phyloP scores from a whole-genome alignment of 2,113 vertebrate genomes.

The Peromyscus leucopus region DNA sequence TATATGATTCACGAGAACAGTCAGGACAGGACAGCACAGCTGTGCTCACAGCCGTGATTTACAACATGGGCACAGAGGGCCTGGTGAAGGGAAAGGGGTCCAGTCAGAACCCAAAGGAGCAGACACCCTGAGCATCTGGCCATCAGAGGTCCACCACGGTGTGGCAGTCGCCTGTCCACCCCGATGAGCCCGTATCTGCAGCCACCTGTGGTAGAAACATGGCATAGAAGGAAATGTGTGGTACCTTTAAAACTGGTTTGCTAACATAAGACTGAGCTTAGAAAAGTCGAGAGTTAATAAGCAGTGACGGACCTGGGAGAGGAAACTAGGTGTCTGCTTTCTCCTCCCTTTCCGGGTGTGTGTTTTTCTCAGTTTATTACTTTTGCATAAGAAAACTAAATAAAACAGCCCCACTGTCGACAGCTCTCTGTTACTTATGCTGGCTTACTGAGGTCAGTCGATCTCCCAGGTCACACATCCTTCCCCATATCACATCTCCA shows the following conservation, averaged over 20 bases:
- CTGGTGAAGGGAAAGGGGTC: background rate
- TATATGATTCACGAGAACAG: background rate
- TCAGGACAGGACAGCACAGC: fast-evolving
- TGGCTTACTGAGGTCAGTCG: fast-evolving
- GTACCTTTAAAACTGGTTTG: background rate
- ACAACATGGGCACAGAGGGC: no score
- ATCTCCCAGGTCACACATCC: background rate
- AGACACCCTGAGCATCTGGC: background rate
- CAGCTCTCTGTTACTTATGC: background rate
- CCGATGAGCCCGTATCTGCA: fast-evolving
- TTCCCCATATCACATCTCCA: no score
- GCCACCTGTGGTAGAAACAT: fast-evolving
- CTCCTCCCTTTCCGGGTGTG: background rate
- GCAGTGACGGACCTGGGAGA: fast-evolving
- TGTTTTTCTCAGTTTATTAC: background rate
- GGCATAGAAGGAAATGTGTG: fast-evolving
- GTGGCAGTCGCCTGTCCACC: no score
- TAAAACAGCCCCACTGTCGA: fast-evolving
- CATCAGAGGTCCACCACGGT: no score
- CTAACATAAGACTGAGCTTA: fast-evolving
- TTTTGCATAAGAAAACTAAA: background rate
- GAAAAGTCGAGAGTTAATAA: background rate
- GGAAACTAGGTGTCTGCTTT: background rate
- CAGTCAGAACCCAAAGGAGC: background rate
- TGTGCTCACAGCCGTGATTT: no score